A percentile compares a stretch with the other conserved stretches of the same genome.
phyloP scores from a whole-genome alignment of 2,888 invertebrate genomes.

The Cylindroiulus punctatus region DNA sequence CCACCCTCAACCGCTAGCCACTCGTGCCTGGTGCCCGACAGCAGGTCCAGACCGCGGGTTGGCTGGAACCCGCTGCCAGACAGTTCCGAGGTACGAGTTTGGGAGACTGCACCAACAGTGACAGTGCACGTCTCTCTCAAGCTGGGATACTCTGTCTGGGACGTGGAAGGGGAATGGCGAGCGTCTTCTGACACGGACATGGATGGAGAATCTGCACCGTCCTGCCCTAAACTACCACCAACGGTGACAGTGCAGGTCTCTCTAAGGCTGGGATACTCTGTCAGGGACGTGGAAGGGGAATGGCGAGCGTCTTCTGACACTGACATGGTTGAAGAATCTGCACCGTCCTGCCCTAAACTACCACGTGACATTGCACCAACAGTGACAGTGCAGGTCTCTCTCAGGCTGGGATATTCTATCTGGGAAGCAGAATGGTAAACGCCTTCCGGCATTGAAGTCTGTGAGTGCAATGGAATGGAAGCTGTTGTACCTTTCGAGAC shows the following conservation, averaged over 20 bases:
- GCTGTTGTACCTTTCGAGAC: background rate
- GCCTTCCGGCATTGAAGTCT: background rate
- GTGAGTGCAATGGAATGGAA: background rate
- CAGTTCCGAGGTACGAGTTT: background rate
- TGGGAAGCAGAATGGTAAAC: background rate
- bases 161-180: background rate
- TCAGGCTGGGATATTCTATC: background rate
- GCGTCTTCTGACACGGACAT: background rate
- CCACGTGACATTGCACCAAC: background rate
- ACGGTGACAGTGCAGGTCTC: slow-evolving; percentile 47
- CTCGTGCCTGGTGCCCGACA: background rate
- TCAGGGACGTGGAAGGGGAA: background rate
- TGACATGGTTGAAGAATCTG: no score
- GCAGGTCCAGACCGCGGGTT: background rate
- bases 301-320: background rate
- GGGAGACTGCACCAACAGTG: background rate
- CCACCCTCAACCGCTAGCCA: background rate
- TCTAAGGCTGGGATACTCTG: background rate
- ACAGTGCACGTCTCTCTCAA: no score
- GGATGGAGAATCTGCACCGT: background rate
- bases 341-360: no score
- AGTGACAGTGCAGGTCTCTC: slow-evolving; percentile 48
- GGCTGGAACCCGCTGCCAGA: background rate
- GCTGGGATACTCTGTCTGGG: no score
- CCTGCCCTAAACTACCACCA: background rate